These are phyloP conservation scores for Grantiella picta DNA, from an alignment of 2,113 vertebrate genomes.

Conservation along the genomic window DNA sequence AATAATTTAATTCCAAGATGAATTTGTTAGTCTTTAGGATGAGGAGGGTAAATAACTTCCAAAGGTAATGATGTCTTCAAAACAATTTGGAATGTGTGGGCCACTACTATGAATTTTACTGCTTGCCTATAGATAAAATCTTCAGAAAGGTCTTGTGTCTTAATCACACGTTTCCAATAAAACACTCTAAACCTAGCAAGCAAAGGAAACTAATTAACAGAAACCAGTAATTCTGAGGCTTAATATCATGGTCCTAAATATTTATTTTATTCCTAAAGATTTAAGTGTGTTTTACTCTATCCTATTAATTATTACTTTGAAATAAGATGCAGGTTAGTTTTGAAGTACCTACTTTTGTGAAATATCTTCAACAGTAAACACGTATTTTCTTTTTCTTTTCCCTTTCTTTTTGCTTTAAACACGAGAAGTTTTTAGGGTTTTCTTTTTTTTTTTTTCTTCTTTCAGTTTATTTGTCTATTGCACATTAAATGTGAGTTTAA, in stretches of 20 bases:
- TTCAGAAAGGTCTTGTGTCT: not conserved
- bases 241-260: not conserved
- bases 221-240: not conserved
- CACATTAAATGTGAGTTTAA: not conserved
- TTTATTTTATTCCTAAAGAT: not conserved
- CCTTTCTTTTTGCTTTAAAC: not conserved
- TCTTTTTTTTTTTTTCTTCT: not conserved
- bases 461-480: not conserved
- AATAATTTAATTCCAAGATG: not conserved
- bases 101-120: not conserved
- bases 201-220: not conserved
- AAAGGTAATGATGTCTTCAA: not conserved
- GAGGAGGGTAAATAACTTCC: not conserved
- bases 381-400: not conserved
- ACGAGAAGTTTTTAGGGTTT: fast-evolving
- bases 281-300: not conserved
- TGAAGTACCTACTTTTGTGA: not conserved
- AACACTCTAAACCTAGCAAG: not conserved
- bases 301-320: not conserved
- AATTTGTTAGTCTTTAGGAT: not conserved
- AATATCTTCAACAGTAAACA: not conserved
- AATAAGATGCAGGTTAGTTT: not conserved
- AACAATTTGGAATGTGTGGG: not conserved
- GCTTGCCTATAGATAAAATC: not conserved
- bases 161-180: not conserved